phyloP scores from a whole-genome alignment of 2,888 invertebrate genomes.

The Agonopterix heracliana region DNA sequence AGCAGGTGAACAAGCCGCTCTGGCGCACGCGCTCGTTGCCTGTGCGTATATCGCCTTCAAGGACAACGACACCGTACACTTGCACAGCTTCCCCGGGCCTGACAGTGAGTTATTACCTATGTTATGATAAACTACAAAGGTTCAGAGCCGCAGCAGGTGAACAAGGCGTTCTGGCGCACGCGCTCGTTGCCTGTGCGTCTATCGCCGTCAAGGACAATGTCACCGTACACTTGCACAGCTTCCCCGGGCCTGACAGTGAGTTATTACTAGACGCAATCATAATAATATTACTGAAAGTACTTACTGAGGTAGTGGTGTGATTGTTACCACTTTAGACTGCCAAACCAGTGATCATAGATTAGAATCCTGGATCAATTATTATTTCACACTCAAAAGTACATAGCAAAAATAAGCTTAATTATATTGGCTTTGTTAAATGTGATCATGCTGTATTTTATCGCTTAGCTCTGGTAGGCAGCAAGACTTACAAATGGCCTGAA shows the following conservation, averaged over 20 bases:
- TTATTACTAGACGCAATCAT: no score
- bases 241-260: slow-evolving; percentile 90
- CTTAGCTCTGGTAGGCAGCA: no score
- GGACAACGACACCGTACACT: slow-evolving; percentile 81
- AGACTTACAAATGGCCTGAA: no score
- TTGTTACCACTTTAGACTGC: no score
- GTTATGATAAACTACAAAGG: slow-evolving; percentile 73
- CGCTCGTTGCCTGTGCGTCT: slow-evolving; percentile 90
- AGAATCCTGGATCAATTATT: no score
- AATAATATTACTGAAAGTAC: no score
- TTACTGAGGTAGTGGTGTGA: no score
- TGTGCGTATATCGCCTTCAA: slow-evolving; percentile 87
- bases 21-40: slow-evolving; percentile 96
- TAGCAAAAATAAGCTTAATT: no score
- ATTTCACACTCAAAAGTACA: no score
- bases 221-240: slow-evolving; percentile 89
- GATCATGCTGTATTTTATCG: no score
- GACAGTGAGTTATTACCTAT: slow-evolving; percentile 82
- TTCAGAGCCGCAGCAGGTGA: slow-evolving; percentile 77
- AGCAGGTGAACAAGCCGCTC: slow-evolving; percentile 85
- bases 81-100: slow-evolving; percentile 95
- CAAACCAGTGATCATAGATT: no score
- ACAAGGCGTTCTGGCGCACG: slow-evolving; percentile 93
- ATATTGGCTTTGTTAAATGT: no score
- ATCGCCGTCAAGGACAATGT: slow-evolving; percentile 87